These are phyloP conservation scores for Nematolebias whitei DNA, from an alignment of 2,113 vertebrate genomes.

Conservation along the genomic window DNA sequence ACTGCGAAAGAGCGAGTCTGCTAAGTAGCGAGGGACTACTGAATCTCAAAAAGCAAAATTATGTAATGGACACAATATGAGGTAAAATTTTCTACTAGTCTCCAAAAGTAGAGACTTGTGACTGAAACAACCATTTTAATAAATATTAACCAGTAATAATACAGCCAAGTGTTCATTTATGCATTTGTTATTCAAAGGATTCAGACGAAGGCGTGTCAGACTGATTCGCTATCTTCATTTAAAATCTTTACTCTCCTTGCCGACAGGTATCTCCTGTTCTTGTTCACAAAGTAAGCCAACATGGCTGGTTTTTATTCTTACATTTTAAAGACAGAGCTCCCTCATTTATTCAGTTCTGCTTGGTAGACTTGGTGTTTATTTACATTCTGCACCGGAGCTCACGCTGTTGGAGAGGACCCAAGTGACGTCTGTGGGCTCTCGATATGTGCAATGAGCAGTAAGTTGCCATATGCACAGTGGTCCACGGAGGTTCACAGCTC, in stretches of 20 bases:
- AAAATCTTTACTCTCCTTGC: constrained; percentile 23
- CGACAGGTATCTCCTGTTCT: neutral
- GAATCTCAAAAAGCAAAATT: neutral
- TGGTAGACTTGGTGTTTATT: constrained; percentile 41
- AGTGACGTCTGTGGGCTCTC: constrained; percentile 37
- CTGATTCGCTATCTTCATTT: neutral
- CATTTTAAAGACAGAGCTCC: constrained; percentile 49
- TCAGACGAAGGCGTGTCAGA: constrained; percentile 29
- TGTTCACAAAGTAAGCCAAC: constrained; percentile 33
- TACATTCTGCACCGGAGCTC: constrained; percentile 36
- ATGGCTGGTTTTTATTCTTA: constrained; percentile 57
- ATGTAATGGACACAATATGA: neutral
- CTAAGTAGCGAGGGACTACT: too few species aligned
- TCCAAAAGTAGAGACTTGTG: neutral
- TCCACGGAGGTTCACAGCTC: constrained; percentile 56
- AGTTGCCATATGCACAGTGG: constrained; percentile 57
- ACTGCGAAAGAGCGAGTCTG: too few species aligned
- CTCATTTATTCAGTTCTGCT: constrained; percentile 61
- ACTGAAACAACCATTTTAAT: neutral
- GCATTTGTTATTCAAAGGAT: neutral
- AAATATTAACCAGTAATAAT: neutral
- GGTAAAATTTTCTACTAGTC: too few species aligned
- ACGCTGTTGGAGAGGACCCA: constrained; percentile 51
- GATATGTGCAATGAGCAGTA: constrained; percentile 67
- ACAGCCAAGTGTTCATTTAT: neutral